Conservation (phyloP, 1,140 invertebrate species). For the Sarcophaga peregrina region DNA sequence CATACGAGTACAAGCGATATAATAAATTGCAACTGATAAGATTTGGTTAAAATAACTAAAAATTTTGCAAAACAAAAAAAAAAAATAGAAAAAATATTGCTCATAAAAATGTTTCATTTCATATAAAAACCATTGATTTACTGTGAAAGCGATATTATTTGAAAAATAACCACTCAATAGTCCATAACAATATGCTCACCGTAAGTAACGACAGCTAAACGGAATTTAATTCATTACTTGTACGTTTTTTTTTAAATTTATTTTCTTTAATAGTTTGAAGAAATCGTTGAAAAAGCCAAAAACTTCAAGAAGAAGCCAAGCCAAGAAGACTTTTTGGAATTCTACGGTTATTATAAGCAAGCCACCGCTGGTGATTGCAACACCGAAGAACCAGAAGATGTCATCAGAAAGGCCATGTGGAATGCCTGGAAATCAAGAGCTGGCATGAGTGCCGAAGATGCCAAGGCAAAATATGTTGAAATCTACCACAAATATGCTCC, state of each 20-base stretch:
- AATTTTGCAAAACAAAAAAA: not conserved
- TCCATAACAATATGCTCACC: conserved; percentile 58
- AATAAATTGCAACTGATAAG: conserved; percentile 27
- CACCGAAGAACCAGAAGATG: conserved; percentile 86
- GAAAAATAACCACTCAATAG: conserved; percentile 15
- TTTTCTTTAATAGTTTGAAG: conserved; percentile 55
- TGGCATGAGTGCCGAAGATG: conserved; percentile 81
- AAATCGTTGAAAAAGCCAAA: conserved; percentile 77
- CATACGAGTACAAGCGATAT: not conserved
- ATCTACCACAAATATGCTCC: conserved; percentile 77
- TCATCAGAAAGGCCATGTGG: conserved; percentile 97
- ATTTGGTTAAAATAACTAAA: conserved; percentile 6
- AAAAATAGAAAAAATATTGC: not conserved
- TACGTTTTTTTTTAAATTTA: not conserved
- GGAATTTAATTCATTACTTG: not conserved
- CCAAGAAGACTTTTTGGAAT: conserved; percentile 84
- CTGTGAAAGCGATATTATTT: conserved; percentile 3
- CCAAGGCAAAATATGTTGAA: conserved; percentile 85
- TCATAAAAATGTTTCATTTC: not conserved
- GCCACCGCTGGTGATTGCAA: conserved; percentile 87
- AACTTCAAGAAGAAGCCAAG: conserved; percentile 79
- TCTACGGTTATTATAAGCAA: conserved; percentile 93
- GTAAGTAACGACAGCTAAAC: conserved; percentile 49
- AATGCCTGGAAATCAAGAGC: conserved; percentile 90
- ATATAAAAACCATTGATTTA: conserved; percentile 29